phyloP scores from a whole-genome alignment of 1,140 invertebrate genomes.

The Meloidogyne exigua region DNA sequence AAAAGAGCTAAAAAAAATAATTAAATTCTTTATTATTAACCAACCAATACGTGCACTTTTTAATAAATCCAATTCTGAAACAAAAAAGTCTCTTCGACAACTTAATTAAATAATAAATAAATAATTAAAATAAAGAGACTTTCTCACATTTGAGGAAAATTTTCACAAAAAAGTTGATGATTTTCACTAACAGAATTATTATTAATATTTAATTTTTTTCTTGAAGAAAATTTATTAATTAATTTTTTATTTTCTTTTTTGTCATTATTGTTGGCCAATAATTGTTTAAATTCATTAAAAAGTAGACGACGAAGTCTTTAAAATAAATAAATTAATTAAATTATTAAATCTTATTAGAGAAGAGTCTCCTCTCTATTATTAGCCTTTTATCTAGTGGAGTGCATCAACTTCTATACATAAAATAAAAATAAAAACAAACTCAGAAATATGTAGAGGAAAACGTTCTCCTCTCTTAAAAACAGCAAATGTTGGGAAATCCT shows the following conservation, averaged over 20 bases:
- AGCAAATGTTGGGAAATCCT: constrained; percentile 56
- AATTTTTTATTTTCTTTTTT: constrained; percentile 7
- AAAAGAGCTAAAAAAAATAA: constrained; percentile 38
- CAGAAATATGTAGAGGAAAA: constrained; percentile 44
- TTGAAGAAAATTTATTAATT: not conserved
- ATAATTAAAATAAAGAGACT: not conserved
- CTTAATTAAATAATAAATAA: constrained; percentile 28
- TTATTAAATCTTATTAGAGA: too few species aligned
- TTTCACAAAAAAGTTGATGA: not conserved
- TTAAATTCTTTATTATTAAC: not conserved
- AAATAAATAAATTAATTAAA: constrained; percentile 10
- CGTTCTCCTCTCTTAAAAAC: constrained; percentile 61
- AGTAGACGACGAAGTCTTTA: constrained; percentile 43
- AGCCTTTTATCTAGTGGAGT: too few species aligned
- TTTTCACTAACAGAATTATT: not conserved
- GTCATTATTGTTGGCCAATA: constrained; percentile 26
- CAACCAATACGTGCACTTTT: constrained; percentile 51
- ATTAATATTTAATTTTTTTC: not conserved
- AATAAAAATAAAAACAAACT: constrained; percentile 45
- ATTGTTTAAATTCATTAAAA: constrained; percentile 42
- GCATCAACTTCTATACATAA: too few species aligned
- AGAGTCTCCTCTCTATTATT: too few species aligned
- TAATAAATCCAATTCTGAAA: constrained; percentile 63
- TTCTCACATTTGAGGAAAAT: constrained; percentile 23
- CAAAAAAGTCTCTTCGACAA: constrained; percentile 51